Base-by-base conservation (phyloP, 2,113 vertebrate genomes). In the Excalfactoria chinensis region DNA sequence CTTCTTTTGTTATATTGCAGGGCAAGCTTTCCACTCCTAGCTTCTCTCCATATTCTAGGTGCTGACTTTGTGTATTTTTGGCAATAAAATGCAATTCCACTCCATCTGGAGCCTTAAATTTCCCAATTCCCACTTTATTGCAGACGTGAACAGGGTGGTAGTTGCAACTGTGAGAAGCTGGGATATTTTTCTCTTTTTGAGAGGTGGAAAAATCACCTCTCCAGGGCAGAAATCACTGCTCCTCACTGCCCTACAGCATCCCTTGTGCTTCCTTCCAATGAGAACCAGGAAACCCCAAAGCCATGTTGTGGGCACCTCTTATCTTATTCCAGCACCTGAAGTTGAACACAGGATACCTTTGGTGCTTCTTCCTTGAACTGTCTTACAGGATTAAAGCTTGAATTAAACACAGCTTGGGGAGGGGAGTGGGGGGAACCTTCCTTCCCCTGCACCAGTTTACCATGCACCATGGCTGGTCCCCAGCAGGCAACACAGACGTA, bases 41-140 rank as follows among this genome's bases (percentile, higher is more conserved):
- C 34, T 46, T 51, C 44, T 73, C 63, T 56, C 26, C 13, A 0
- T 35, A 6, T 37, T 46, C 28, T 40, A 68, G 20, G 71, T 92
- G 74, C 78, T 55, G 71, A 82, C 20, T 59, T 63, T 63, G 37
- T 84, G 68, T 67, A 55, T 1, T 64, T 92, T 66, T 80, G 53
- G 70, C 70, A 86, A 34, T 44, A 74, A 84, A 86, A 90, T 73
- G 28, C 59, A 41, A 13, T 59, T 87, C 35, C n/a, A 19, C 34
- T 86, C 70, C 48, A 22, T 60, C 67, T 90, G 90, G 73, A 94
- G 37, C 49, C 67, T 89, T 75, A 76, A 75, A 70, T 79, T 34
- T 90, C 84, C 59, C 70, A 17, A n/a, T 46, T 76, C 49, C 14
- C 21, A 66, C 88, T 53, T 66, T 66, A 86, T 76, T 89, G 63